These are phyloP conservation scores for Apteryx mantelli DNA, from an alignment of 2,113 vertebrate genomes.

Conservation along the genomic window DNA sequence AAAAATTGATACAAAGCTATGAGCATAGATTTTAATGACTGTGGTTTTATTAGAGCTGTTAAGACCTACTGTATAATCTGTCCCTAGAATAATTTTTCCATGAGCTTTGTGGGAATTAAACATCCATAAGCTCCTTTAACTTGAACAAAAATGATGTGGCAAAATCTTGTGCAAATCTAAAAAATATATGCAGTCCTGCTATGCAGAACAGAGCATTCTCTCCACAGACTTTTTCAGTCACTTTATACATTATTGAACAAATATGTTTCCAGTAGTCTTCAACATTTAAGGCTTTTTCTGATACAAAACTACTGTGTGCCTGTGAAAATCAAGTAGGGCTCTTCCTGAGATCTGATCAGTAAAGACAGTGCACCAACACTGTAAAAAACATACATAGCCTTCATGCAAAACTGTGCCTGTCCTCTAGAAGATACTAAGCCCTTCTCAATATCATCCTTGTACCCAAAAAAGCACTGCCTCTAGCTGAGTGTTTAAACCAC, in stretches of 20 bases:
- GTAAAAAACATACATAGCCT: background rate
- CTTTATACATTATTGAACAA: conserved; percentile 4
- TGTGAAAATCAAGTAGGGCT: background rate
- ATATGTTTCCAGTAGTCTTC: background rate
- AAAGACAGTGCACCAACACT: background rate
- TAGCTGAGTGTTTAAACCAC: background rate
- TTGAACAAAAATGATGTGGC: background rate
- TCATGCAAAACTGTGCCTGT: background rate
- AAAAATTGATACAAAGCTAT: background rate
- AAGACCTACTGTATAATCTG: background rate
- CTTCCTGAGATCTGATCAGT: background rate
- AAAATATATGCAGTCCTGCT: background rate
- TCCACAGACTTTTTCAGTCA: background rate
- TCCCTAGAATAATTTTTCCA: background rate
- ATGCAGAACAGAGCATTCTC: background rate
- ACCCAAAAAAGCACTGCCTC: background rate
- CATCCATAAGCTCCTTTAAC: background rate
- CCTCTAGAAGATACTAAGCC: background rate
- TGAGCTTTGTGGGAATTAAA: background rate
- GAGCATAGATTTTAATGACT: background rate
- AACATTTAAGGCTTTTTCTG: background rate
- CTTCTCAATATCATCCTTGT: background rate
- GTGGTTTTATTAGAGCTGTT: background rate
- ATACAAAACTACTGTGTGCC: background rate
- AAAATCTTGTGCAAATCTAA: background rate